Percentiles rank a stretch among this genome's conserved stretches.
phyloP scores from a whole-genome alignment of 2,888 invertebrate species.

The Lithophane socia region DNA sequence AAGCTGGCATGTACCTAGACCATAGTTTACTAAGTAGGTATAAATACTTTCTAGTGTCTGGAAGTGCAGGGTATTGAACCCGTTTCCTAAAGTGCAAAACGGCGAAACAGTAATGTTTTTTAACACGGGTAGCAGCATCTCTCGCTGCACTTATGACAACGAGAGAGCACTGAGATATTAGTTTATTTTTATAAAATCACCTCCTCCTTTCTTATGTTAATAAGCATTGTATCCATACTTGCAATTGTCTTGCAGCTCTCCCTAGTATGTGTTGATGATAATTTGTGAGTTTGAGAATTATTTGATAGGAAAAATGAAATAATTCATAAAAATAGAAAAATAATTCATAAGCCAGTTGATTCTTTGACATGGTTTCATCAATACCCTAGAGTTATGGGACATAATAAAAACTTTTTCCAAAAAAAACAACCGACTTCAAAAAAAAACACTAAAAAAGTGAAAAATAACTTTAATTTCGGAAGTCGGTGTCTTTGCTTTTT shows the following conservation, averaged over 20 bases:
- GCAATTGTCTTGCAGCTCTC: background rate
- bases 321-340: no score
- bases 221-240: background rate
- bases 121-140: background rate
- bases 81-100: background rate
- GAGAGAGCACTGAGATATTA: background rate
- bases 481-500: no score
- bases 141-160: background rate
- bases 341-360: no score
- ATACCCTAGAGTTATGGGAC: no score
- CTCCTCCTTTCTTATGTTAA: background rate
- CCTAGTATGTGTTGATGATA: background rate
- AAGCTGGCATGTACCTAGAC: background rate
- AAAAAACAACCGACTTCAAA: no score
- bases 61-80: background rate
- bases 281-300: conserved; percentile 2
- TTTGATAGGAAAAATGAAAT: no score
- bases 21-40: background rate
- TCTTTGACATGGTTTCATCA: no score
- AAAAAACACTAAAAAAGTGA: no score
- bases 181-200: conserved; percentile 10
- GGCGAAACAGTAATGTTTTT: background rate
- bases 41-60: background rate
- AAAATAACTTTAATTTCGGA: no score
- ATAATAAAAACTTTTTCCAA: no score